Base-by-base conservation (phyloP, 2,797 vertebrate genomes). In the Pseudotriccus pelzelni region DNA sequence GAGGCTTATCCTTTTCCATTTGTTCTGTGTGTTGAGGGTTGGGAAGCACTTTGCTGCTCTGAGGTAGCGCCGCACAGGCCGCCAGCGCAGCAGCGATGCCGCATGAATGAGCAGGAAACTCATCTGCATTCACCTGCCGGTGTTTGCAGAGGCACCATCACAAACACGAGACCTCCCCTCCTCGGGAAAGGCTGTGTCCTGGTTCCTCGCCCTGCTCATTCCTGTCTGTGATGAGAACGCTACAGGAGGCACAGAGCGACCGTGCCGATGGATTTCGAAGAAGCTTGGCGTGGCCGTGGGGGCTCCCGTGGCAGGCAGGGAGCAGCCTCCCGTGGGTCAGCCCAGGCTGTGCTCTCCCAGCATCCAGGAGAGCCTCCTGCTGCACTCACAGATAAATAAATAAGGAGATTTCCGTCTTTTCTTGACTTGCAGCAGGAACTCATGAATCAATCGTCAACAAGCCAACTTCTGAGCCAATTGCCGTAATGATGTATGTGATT, bases 381-480 rank as follows among this genome's bases (percentile, higher is more conserved):
- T 90, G 80, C 32, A 76, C 41, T 55, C 36, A 47, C 41, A 86
- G 66, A 76, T 58, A 95, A 82, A 90, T 85, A 89, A 88, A 91
- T 58, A 86, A 32, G 62, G 87, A 62, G 44, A 67, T 79, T 93
- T 76, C 89, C 43, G 24, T 92, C 75, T 64, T 70, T n/a, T 73
- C 68, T 89, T 75, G 94, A 82, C 91, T 84, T 89, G 73, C 62
- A 15, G 19, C 56, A 18, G 64, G 27, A 86, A 37, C 81, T 94
- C 60, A 64, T 94, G 93, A 91, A 89, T 95, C 97, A 94, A 73
- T 81, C 75, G 5, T 79, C 91, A 93, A 89, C 44, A n/a, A 96
- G 93, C 87, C 90, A 94, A 62, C 89, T 80, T 97, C 72, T 90
- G 78, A 77, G 94, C 91, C 96, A 81, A 69, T 92, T 87, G 75